phyloP scores from a whole-genome alignment of 2,113 vertebrate genomes.

The Uria aalge region DNA sequence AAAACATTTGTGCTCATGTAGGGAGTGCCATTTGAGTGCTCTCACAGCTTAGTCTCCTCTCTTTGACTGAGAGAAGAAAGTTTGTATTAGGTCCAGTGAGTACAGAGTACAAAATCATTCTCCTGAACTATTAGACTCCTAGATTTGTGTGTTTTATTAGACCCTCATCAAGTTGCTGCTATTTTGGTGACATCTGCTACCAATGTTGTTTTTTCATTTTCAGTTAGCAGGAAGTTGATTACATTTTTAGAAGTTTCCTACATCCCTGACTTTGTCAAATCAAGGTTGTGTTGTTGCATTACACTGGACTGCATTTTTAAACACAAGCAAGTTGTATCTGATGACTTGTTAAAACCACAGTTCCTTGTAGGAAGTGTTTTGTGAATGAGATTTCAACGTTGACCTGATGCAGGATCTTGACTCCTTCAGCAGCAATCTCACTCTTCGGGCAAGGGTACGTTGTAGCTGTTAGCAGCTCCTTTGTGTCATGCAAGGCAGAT shows the following conservation, averaged over 20 bases:
- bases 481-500: fast-evolving
- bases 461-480: neutral
- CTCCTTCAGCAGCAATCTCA: neutral
- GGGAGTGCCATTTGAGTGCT: neutral
- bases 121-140: neutral
- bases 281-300: neutral
- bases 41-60: neutral
- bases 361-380: neutral
- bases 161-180: neutral
- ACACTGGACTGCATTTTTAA: neutral
- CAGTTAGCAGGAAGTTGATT: neutral
- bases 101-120: neutral
- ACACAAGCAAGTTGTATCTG: neutral
- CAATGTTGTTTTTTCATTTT: neutral
- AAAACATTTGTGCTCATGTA: neutral
- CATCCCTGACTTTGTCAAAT: neutral
- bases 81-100: neutral
- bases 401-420: neutral
- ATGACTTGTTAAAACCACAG: neutral
- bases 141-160: neutral
- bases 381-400: neutral
- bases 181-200: neutral
- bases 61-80: neutral
- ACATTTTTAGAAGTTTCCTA: neutral
- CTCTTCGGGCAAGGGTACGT: too few species aligned